Conservation (phyloP, 1,140 invertebrate species). For the Pseudomyrmex concolor region DNA sequence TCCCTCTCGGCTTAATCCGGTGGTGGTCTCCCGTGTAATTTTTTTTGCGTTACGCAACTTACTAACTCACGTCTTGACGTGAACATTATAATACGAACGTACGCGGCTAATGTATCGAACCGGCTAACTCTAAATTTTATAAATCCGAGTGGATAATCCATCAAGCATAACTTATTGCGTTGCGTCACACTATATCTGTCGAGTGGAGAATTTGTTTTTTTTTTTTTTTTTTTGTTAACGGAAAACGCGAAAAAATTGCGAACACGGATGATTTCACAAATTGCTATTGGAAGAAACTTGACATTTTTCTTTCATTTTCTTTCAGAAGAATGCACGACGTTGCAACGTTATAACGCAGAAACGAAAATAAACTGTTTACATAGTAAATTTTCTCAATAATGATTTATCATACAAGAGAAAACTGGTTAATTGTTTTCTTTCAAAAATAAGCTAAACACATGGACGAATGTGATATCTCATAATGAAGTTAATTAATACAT, state of each 20-base stretch:
- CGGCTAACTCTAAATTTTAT: conserved; percentile 48
- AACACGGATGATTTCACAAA: background rate
- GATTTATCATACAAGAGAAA: background rate
- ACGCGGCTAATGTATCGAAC: background rate
- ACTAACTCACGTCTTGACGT: background rate
- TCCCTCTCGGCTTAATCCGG: conserved; percentile 48
- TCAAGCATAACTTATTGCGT: conserved; percentile 26
- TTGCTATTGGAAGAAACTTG: background rate
- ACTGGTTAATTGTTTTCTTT: background rate
- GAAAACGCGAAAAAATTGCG: background rate
- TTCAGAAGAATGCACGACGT: background rate
- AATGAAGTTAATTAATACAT: background rate
- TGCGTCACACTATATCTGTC: conserved; percentile 22
- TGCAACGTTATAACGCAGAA: background rate
- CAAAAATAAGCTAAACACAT: background rate
- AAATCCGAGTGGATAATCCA: conserved; percentile 26
- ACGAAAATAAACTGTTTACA: background rate
- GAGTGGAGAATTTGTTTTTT: background rate
- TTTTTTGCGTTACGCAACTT: conserved; percentile 34
- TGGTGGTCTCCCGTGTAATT: conserved; percentile 3
- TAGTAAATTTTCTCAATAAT: background rate
- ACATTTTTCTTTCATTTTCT: background rate
- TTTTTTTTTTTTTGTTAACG: no score
- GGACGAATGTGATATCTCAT: background rate
- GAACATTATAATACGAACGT: conserved; percentile 12